phyloP scores from a whole-genome alignment of 2,797 vertebrate species.

The Cyprinella venusta region DNA sequence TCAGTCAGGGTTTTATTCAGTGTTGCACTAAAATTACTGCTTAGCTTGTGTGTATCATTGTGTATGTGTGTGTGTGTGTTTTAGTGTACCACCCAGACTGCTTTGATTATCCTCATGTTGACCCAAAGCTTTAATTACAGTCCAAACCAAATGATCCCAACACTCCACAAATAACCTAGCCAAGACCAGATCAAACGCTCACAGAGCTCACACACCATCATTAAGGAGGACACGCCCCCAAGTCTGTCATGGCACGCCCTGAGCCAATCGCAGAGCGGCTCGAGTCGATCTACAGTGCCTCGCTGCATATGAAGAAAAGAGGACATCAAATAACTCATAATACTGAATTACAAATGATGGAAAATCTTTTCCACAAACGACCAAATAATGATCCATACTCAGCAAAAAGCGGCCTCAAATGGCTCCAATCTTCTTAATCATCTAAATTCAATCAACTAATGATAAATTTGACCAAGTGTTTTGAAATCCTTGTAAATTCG shows the following conservation, averaged over 20 bases:
- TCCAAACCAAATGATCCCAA: slow-evolving; percentile 73
- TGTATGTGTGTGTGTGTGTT: slow-evolving; percentile 22
- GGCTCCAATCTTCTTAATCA: neutral
- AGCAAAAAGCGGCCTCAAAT: slow-evolving; percentile 2
- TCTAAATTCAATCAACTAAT: slow-evolving; percentile 21
- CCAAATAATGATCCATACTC: slow-evolving; percentile 23
- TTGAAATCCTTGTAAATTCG: neutral
- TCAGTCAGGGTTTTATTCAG: slow-evolving; percentile 57
- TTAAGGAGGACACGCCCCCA: slow-evolving; percentile 76
- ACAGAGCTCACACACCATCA: slow-evolving; percentile 82
- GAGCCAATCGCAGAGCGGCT: slow-evolving; percentile 76
- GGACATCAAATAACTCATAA: slow-evolving; percentile 16
- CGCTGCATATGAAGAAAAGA: slow-evolving; percentile 14
- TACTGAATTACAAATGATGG: slow-evolving; percentile 2
- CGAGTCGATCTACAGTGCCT: slow-evolving; percentile 49
- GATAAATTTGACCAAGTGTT: neutral
- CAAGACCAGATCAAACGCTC: slow-evolving; percentile 83
- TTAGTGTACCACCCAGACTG: slow-evolving; percentile 55
- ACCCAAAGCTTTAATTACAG: slow-evolving; percentile 69
- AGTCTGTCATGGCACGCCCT: slow-evolving; percentile 76
- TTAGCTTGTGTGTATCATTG: slow-evolving; percentile 29
- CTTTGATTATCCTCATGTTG: slow-evolving; percentile 60
- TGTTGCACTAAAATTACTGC: slow-evolving; percentile 60
- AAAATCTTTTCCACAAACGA: slow-evolving; percentile 31
- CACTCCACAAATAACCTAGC: slow-evolving; percentile 82